Conservation (phyloP, 92 coral and sea anemone species). For the Zoanthus solanderi region DNA sequence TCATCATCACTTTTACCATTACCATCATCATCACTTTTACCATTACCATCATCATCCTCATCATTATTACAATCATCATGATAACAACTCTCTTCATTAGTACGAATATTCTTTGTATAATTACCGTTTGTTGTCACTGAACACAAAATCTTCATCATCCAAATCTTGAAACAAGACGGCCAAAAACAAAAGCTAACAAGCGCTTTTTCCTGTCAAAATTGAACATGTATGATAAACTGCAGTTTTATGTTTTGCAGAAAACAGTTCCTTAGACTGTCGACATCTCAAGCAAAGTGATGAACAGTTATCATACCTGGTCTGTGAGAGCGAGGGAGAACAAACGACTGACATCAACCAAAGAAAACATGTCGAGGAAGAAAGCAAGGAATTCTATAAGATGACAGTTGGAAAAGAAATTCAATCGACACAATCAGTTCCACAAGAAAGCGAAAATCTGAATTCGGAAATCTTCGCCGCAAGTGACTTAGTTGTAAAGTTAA, state of each 20-base stretch:
- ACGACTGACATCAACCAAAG: neutral
- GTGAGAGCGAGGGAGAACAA: neutral
- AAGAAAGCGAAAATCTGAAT: slow-evolving; percentile 4
- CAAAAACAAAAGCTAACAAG: too few species aligned
- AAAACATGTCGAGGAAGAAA: neutral
- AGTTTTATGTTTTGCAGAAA: slow-evolving; percentile 17
- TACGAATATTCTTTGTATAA: too few species aligned
- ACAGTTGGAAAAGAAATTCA: neutral
- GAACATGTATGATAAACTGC: neutral
- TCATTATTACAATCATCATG: too few species aligned
- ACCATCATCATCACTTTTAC: too few species aligned
- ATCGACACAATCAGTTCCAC: neutral
- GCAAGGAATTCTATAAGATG: neutral
- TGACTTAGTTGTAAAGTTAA: neutral
- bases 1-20: too few species aligned
- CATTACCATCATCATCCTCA: too few species aligned
- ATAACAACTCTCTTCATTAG: too few species aligned
- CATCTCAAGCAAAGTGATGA: neutral
- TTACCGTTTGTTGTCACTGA: too few species aligned
- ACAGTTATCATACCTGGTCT: neutral
- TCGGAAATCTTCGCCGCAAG: neutral
- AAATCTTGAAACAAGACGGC: too few species aligned
- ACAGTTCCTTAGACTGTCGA: neutral
- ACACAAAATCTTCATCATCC: too few species aligned
- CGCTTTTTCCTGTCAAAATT: too few species aligned